Evolutionary conservation across 2,113 vertebrate genomes (phyloP).

Genomic region (Gracilinanus agilis): DNA sequence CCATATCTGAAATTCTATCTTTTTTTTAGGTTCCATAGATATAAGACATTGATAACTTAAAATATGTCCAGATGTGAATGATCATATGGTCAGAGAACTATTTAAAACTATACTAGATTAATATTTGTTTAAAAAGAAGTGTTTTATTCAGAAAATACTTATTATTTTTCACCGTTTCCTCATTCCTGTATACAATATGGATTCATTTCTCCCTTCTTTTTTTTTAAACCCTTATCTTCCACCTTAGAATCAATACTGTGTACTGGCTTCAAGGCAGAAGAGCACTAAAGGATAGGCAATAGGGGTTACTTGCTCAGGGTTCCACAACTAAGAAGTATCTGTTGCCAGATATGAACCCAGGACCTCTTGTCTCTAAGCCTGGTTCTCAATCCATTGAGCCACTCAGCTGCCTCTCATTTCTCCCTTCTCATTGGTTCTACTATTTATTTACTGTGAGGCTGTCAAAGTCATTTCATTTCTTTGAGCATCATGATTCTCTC

Average conservation of each 20-base stretch:
- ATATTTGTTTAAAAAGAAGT: background rate
- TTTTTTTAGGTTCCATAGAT: background rate
- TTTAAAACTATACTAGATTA: background rate
- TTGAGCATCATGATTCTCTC: background rate
- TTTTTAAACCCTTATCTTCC: too few species aligned
- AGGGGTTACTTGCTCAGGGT: too few species aligned
- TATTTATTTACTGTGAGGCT: background rate
- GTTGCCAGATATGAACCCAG: too few species aligned
- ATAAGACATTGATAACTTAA: background rate
- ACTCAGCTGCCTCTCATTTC: background rate
- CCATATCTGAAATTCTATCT: background rate
- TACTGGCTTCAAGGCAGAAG: too few species aligned
- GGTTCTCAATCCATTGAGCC: too few species aligned
- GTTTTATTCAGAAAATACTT: background rate
- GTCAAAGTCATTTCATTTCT: background rate
- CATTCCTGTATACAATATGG: background rate
- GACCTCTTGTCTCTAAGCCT: too few species aligned
- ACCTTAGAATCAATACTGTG: too few species aligned
- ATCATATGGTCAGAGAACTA: background rate
- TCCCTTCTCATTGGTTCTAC: background rate
- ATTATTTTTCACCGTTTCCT: background rate
- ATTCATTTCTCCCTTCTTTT: background rate
- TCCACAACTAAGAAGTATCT: too few species aligned
- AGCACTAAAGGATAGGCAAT: too few species aligned
- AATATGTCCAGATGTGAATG: background rate